phyloP scores from a whole-genome alignment of 2,113 vertebrate genomes.

The Camelus bactrianus region DNA sequence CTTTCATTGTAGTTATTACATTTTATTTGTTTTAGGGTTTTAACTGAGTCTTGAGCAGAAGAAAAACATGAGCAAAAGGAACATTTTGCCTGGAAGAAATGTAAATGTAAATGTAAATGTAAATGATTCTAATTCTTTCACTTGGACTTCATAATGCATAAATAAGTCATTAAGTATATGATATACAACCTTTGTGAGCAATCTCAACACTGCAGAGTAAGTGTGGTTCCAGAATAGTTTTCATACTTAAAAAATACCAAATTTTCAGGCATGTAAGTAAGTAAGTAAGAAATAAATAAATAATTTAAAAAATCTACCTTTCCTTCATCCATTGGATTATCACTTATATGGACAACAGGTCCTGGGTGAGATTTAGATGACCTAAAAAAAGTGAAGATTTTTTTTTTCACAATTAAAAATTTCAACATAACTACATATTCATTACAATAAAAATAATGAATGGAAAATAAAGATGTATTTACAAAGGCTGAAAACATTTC shows the following conservation, averaged over 20 bases:
- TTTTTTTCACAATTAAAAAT: conserved; percentile 53
- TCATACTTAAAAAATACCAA: conserved; percentile 20
- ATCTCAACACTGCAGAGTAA: background rate
- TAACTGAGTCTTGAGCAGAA: too few species aligned
- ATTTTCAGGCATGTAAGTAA: background rate
- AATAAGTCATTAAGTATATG: background rate
- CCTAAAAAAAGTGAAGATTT: conserved; percentile 84
- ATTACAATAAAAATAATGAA: conserved; percentile 29
- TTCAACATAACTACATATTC: background rate
- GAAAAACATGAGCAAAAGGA: too few species aligned
- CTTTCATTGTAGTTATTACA: background rate
- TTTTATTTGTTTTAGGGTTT: background rate
- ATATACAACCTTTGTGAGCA: background rate
- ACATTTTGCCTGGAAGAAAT: too few species aligned
- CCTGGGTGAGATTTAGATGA: conserved; percentile 99
- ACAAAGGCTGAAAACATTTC: conserved; percentile 5
- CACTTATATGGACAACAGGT: conserved; percentile 98
- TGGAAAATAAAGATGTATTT: background rate
- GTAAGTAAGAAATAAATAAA: background rate
- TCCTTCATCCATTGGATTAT: conserved; percentile 99
- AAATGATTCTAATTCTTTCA: background rate
- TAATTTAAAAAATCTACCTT: conserved; percentile 90
- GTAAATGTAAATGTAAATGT: background rate
- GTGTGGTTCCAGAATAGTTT: background rate
- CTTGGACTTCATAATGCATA: conserved; percentile 44